Base-by-base conservation (phyloP, 2,888 invertebrate species). In the Steinernema scapterisci region DNA sequence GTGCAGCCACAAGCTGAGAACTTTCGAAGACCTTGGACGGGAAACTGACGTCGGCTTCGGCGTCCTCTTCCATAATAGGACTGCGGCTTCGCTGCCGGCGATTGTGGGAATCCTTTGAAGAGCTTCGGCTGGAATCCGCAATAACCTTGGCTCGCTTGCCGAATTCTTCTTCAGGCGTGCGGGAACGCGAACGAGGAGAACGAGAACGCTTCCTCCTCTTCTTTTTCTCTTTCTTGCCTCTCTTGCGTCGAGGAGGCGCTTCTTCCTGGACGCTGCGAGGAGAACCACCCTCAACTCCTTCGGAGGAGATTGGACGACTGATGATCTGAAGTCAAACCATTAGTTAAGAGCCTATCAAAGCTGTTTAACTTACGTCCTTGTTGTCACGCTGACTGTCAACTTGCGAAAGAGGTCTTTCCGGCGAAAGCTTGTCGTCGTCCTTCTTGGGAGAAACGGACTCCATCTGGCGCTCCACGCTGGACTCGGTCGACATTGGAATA, bases 141-240 rank as follows among this genome's bases (percentile, higher is more conserved):
- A n/a, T n/a, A n/a, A n/a, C n/a, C 38, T 9, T 38, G 38, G 5
- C 9, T 3, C 38, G 38, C 38, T 38, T 38, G 38, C 5, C 38
- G 38, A 9, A 38, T 38, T 38, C 38, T 38, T 38, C 38, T 38
- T 38, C 38, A 9, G 38, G 38, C 5, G 38, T 6, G 38, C 38
- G 3, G 38, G 38, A 38, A 38, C 38, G 38, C 52, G 23, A 9
- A 52, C 21, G 23, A 48, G n/a, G 16, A 16, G 48, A 48, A 21
- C 48, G 48, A 5, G 48, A 48, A 25, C 63, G 63, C 63, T 63
- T 63, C 9, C 31, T 63, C 63, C 31, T 63, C 63, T 63, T 63
- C 31, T 63, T 63, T 25, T 48, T 48, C 48, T 63, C 63, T n/a
- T 63, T 63, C 63, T 63, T 63, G 1, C 6, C 16, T 31, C 31